Evolutionary conservation across 2,888 invertebrate genomes (phyloP).

Genomic region (Cephalotes varians): DNA sequence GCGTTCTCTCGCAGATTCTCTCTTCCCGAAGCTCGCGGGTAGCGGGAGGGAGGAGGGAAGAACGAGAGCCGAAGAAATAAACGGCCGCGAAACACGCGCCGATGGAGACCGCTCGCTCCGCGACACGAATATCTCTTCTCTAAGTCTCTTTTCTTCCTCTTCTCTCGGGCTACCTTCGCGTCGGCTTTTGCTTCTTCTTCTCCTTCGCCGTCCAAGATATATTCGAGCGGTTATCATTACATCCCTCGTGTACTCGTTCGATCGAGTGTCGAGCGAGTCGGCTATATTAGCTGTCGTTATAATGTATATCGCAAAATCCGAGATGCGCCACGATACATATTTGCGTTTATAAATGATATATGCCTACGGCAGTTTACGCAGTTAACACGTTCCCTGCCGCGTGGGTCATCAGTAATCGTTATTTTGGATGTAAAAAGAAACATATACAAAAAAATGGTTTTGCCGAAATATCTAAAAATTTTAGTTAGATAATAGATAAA

Average conservation of each 20-base stretch:
- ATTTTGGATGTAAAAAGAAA: too few species aligned
- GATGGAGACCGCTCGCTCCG: conserved; percentile 57
- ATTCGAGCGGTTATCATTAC: conserved; percentile 29
- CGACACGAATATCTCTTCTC: conserved; percentile 54
- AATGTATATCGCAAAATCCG: conserved; percentile 26
- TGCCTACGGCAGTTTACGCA: not conserved
- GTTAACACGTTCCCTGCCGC: too few species aligned
- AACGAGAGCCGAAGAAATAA: conserved; percentile 43
- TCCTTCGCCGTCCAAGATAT: conserved; percentile 17
- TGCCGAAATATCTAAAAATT: too few species aligned
- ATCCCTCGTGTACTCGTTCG: conserved; percentile 16
- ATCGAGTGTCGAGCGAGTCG: conserved; percentile 25
- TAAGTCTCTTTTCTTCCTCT: conserved; percentile 22
- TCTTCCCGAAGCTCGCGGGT: not conserved
- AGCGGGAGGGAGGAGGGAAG: not conserved
- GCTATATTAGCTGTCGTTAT: conserved; percentile 31
- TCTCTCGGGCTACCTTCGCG: conserved; percentile 7
- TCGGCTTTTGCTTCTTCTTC: conserved; percentile 6
- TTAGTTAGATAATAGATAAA: too few species aligned
- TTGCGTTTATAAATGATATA: conserved; percentile 8
- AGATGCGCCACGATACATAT: not conserved
- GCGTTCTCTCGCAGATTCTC: conserved; percentile 11
- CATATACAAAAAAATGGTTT: too few species aligned
- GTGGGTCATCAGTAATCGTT: too few species aligned
- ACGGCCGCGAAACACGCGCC: conserved; percentile 62